A percentile compares a stretch with the other conserved stretches of the same genome.
These are phyloP conservation scores for Eptatretus burgeri DNA, from an alignment of 2,113 vertebrate species.

Conservation along the genomic window DNA sequence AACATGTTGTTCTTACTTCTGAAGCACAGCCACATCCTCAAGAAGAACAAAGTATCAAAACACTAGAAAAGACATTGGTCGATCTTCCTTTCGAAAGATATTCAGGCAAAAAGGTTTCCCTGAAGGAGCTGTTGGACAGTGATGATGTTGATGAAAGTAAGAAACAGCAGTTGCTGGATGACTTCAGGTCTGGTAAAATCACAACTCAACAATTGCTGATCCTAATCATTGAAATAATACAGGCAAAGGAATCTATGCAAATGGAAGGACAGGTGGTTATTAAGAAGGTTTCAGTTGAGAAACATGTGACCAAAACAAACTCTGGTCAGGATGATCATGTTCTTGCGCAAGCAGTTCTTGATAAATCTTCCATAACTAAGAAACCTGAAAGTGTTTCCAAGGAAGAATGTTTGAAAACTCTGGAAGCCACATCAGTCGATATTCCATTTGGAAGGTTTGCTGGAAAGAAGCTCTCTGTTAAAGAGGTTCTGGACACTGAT, in stretches of 20 bases:
- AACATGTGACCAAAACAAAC: too few species aligned
- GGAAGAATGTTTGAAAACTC: constrained; percentile 12
- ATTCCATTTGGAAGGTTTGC: constrained; percentile 13
- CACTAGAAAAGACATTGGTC: too few species aligned
- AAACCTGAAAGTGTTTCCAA: constrained; percentile 15
- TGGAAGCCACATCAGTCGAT: constrained; percentile 11
- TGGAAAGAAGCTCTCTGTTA: constrained; percentile 9
- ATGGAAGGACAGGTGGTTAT: too few species aligned
- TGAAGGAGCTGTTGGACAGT: constrained; percentile 42
- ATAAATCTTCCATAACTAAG: too few species aligned
- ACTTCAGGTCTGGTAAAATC: constrained; percentile 11
- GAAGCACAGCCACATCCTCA: too few species aligned
- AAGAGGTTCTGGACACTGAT: constrained; percentile 2
- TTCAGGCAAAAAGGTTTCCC: not conserved
- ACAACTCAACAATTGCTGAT: constrained; percentile 12
- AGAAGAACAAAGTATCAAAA: too few species aligned
- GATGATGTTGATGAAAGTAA: constrained; percentile 29
- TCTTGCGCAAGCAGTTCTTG: too few species aligned
- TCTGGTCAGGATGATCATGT: too few species aligned
- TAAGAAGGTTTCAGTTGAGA: constrained; percentile 6
- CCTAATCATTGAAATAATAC: constrained; percentile 11
- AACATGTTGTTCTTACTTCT: too few species aligned
- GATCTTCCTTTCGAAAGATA: too few species aligned
- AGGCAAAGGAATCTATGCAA: constrained; percentile 11
- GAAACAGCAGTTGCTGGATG: constrained; percentile 14